Percentiles rank a stretch among this genome's conserved stretches.
These are phyloP conservation scores for Hemibagrus wyckioides DNA, from an alignment of 2,113 vertebrate species.

Conservation along the genomic window DNA sequence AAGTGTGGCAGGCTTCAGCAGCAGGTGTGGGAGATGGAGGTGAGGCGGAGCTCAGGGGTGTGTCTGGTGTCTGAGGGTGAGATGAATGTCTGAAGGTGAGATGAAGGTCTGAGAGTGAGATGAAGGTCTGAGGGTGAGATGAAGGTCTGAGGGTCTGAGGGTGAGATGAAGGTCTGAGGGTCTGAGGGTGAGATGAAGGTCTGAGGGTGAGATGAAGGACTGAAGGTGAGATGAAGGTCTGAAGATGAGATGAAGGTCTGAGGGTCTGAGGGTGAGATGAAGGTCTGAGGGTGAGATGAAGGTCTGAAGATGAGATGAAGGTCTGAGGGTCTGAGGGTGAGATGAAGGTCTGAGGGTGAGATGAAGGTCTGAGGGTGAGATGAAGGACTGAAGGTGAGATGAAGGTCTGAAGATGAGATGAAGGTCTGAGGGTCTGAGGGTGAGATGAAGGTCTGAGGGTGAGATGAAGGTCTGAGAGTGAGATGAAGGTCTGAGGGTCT, in stretches of 20 bases:
- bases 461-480: background rate
- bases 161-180: background rate
- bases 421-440: background rate
- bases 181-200: background rate
- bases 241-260: background rate
- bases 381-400: too few relatives aligned
- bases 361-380: background rate
- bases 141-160: background rate
- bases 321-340: background rate
- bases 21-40: conserved; percentile 91
- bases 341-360: background rate
- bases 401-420: background rate
- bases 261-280: background rate
- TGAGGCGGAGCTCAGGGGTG: conserved; percentile 58
- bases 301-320: too few relatives aligned
- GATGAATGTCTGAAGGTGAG: too few relatives aligned
- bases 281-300: background rate
- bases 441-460: background rate
- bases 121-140: background rate
- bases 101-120: background rate
- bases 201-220: too few relatives aligned
- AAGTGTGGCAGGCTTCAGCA: conserved; percentile 77
- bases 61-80: too few relatives aligned
- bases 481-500: background rate
- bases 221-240: background rate